phyloP scores from a whole-genome alignment of 92 coral and sea anemone genomes.

The Umimayanthus kanabou region DNA sequence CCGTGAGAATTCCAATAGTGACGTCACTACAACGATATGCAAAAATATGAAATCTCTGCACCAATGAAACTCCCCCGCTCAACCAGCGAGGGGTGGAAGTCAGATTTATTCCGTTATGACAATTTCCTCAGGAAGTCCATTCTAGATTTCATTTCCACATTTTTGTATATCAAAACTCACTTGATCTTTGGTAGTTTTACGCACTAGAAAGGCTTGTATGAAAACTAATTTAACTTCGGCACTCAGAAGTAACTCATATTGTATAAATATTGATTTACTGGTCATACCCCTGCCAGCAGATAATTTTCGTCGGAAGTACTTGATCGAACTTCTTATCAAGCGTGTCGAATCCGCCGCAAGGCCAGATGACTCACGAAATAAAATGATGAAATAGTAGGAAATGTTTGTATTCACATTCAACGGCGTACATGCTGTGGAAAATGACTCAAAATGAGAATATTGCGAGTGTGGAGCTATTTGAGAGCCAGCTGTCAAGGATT shows the following conservation, averaged over 20 bases:
- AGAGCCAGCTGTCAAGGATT: constrained; percentile 25
- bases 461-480: constrained; percentile 16
- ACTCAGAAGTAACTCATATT: constrained; percentile 21
- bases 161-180: not conserved
- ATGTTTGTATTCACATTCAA: not conserved
- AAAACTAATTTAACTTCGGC: constrained; percentile 7
- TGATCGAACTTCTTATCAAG: constrained; percentile 42
- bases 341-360: constrained; percentile 17
- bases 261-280: constrained; percentile 66
- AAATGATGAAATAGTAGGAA: not conserved
- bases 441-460: too few relatives aligned
- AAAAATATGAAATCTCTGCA: constrained; percentile 36
- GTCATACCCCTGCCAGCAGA: constrained; percentile 57
- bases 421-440: not conserved
- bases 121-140: constrained; percentile 39
- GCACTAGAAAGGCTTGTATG: not conserved
- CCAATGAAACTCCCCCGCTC: constrained; percentile 46
- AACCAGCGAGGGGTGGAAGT: not conserved
- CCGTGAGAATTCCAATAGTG: constrained; percentile 48
- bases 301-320: constrained; percentile 66
- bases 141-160: not conserved
- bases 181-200: not conserved
- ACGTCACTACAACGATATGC: constrained; percentile 39
- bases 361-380: constrained; percentile 23
- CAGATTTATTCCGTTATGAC: not conserved